Percentiles rank a stretch among this genome's conserved stretches.
phyloP scores from a whole-genome alignment of 2,888 invertebrate genomes.

The Nephrotoma guestfalica region DNA sequence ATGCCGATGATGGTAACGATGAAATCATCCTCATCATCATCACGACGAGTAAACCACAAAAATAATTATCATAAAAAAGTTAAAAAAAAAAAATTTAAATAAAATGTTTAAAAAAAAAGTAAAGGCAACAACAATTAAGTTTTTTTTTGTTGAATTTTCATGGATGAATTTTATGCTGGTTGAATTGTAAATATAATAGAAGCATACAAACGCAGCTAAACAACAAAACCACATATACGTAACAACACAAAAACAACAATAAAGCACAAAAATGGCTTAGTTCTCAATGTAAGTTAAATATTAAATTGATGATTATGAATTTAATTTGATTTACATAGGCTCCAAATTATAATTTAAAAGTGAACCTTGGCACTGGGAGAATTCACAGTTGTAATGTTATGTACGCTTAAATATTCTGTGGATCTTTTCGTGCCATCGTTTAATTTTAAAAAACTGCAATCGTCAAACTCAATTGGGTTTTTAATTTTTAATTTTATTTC shows the following conservation, averaged over 20 bases:
- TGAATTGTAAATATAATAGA: not conserved
- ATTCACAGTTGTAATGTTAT: constrained; percentile 28
- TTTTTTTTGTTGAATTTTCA: not conserved
- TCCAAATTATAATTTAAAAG: constrained; percentile 1
- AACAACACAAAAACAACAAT: not conserved
- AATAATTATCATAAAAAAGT: not conserved
- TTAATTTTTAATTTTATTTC: not conserved
- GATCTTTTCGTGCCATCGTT: constrained; percentile 35
- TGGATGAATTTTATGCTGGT: not conserved
- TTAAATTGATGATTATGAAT: not conserved
- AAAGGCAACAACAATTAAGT: not conserved
- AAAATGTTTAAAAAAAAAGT: not conserved
- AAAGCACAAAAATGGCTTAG: not conserved
- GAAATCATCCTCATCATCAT: not conserved
- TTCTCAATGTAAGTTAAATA: not conserved
- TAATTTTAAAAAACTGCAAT: constrained; percentile 14
- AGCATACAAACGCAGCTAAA: not conserved
- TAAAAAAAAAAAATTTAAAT: not conserved
- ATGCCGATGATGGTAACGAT: not conserved
- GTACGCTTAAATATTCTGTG: constrained; percentile 24
- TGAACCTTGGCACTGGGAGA: constrained; percentile 35
- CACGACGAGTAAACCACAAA: not conserved
- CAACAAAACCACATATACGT: not conserved
- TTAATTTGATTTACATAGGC: not conserved
- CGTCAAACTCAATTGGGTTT: not conserved